Conservation (phyloP, 2,113 vertebrate species). For the Aleadryas rufinucha region DNA sequence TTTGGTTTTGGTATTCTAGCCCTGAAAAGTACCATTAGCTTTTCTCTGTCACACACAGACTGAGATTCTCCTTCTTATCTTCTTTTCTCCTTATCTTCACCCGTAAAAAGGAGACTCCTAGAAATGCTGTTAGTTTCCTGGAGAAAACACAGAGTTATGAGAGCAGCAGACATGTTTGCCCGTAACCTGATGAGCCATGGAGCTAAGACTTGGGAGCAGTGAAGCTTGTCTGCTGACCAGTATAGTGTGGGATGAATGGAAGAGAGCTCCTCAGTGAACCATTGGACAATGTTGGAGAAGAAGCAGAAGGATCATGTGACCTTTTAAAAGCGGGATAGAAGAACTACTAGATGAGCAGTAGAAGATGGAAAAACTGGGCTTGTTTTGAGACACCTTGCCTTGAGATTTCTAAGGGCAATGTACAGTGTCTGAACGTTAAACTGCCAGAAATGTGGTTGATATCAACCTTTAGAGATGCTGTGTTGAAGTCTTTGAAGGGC, state of each 20-base stretch:
- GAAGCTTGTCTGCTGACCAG: background rate
- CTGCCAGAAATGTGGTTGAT: background rate
- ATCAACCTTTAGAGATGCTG: background rate
- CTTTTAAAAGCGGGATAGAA: background rate
- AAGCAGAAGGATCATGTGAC: background rate
- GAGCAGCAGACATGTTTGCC: background rate
- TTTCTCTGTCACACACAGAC: background rate
- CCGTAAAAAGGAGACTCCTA: background rate
- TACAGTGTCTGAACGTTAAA: background rate
- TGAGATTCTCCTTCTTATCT: background rate
- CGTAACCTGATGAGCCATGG: background rate
- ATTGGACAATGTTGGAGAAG: background rate
- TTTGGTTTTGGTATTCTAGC: background rate
- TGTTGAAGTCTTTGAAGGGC: background rate
- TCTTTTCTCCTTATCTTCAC: background rate
- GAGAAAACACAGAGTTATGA: background rate
- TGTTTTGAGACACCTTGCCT: background rate
- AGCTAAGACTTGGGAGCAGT: background rate
- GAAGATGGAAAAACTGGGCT: background rate
- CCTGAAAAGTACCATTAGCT: background rate
- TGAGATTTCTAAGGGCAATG: background rate
- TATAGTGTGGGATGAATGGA: background rate
- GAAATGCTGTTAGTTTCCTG: background rate
- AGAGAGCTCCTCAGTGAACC: background rate
- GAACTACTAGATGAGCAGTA: background rate